Percentiles rank a stretch among this genome's conserved stretches.
These are phyloP conservation scores for Acrocyrtus sp. DNA, from an alignment of 2,888 invertebrate species.

Conservation along the genomic window DNA sequence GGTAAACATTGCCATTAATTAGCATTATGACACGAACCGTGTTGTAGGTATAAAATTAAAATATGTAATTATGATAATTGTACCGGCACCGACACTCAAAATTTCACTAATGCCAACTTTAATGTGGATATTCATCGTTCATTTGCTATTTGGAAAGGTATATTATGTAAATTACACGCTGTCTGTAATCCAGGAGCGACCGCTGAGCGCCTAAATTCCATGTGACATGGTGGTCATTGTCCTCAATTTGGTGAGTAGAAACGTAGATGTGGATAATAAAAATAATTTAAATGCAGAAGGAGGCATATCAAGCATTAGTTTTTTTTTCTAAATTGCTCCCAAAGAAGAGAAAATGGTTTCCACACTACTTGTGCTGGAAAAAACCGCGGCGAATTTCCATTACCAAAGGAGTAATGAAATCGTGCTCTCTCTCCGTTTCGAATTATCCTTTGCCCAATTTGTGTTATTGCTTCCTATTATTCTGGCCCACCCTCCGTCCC, in stretches of 20 bases:
- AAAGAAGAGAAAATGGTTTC: background rate
- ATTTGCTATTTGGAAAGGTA: too few species aligned
- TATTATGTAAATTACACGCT: too few species aligned
- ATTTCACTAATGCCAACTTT: too few species aligned
- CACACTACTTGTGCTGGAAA: background rate
- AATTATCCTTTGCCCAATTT: background rate
- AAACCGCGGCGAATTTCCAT: background rate
- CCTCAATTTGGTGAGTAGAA: background rate
- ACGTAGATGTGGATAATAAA: background rate
- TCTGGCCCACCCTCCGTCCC: background rate
- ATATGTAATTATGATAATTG: too few species aligned
- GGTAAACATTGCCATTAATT: too few species aligned
- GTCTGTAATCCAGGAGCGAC: too few species aligned
- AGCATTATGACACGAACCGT: too few species aligned
- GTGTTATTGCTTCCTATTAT: slow-evolving; percentile 6
- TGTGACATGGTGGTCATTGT: too few species aligned
- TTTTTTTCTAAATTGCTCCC: background rate
- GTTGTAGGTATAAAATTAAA: too few species aligned
- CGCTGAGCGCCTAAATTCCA: too few species aligned
- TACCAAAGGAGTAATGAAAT: background rate
- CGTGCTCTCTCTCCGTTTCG: background rate
- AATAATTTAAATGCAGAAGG: background rate
- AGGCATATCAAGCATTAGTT: background rate
- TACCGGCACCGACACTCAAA: too few species aligned
- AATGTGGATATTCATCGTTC: too few species aligned